A percentile compares a stretch with the other conserved stretches of the same genome.
Conservation (phyloP, 2,797 vertebrate genomes). For the Gobionotothen gibberifrons region DNA sequence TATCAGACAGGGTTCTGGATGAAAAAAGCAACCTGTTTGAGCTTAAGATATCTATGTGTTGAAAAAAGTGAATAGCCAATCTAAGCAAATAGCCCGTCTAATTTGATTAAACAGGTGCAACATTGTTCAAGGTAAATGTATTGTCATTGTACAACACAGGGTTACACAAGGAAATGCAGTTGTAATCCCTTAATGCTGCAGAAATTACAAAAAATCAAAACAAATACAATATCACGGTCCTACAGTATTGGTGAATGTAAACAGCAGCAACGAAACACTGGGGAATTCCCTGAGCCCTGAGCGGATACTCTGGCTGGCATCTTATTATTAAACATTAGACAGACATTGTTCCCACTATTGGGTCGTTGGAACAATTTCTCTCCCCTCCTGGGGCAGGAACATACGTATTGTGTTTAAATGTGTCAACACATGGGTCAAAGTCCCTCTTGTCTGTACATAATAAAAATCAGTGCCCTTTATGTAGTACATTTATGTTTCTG, state of each 20-base stretch:
- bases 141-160: background rate
- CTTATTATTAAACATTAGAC: background rate
- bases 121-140: background rate
- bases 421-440: constrained; percentile 1
- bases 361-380: background rate
- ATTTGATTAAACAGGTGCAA: background rate
- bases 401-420: background rate
- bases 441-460: background rate
- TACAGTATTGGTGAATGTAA: background rate
- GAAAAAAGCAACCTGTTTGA: background rate
- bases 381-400: background rate
- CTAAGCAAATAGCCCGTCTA: background rate
- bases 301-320: background rate
- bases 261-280: background rate
- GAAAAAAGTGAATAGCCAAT: background rate
- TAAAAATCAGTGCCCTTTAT: background rate
- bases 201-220: background rate
- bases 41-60: background rate
- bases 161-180: background rate
- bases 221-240: background rate
- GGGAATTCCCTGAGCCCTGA: background rate
- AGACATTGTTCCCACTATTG: no score
- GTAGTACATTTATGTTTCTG: background rate
- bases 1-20: background rate
- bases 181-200: background rate